Percentiles rank a stretch among this genome's conserved stretches.
Conservation (phyloP, 1,140 invertebrate genomes). For the Melanaphis sacchari region DNA sequence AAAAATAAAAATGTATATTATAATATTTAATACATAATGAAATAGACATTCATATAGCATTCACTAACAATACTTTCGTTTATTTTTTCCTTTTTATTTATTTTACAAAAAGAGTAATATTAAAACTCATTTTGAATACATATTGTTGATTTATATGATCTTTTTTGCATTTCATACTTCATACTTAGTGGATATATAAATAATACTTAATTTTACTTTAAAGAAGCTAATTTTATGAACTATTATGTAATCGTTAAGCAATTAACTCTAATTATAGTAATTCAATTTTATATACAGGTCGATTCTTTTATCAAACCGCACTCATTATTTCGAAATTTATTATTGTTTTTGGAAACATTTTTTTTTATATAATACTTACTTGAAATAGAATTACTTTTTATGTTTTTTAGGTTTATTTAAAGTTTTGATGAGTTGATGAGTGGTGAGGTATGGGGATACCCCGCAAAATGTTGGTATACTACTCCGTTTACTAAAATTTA, state of each 20-base stretch:
- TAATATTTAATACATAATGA: not conserved
- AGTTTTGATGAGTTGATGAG: no score
- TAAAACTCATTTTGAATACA: not conserved
- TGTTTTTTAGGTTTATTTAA: no score
- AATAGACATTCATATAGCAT: not conserved
- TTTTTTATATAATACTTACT: no score
- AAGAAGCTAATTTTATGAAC: not conserved
- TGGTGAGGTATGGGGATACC: no score
- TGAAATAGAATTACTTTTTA: no score
- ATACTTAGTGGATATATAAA: not conserved
- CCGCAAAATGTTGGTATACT: no score
- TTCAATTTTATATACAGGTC: not conserved
- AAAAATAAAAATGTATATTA: not conserved
- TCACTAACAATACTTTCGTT: not conserved
- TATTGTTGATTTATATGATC: not conserved
- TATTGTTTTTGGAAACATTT: no score
- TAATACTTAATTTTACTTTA: not conserved
- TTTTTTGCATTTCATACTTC: not conserved
- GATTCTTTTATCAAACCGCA: no score
- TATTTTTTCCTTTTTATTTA: not conserved
- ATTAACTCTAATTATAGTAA: not conserved
- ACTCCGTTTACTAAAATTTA: no score
- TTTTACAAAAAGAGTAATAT: not conserved
- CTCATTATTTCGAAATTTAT: no score
- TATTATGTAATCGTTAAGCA: not conserved